phyloP scores from a whole-genome alignment of 2,797 vertebrate species.

The Enteromius fasciolatus region DNA sequence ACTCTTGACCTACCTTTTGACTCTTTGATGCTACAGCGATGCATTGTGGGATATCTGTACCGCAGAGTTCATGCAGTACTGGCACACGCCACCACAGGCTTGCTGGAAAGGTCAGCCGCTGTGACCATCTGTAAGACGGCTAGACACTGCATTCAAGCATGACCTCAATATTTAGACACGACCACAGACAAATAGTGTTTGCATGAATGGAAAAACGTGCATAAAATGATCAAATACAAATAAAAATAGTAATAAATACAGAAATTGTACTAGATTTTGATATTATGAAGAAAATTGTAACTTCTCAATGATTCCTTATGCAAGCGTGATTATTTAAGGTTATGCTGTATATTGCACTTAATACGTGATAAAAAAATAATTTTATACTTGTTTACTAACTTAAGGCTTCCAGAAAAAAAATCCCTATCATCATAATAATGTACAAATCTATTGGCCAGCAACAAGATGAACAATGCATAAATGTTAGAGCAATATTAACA shows the following conservation, averaged over 20 bases:
- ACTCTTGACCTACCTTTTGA: slow-evolving; percentile 23
- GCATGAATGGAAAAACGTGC: neutral
- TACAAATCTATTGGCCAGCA: neutral
- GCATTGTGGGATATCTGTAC: slow-evolving; percentile 38
- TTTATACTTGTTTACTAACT: neutral
- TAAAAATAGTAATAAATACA: neutral
- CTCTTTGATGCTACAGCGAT: slow-evolving; percentile 53
- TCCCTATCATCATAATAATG: neutral
- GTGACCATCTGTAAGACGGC: slow-evolving; percentile 5
- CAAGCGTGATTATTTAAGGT: too few species aligned
- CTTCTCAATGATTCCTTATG: neutral
- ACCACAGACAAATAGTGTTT: neutral
- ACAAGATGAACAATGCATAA: neutral
- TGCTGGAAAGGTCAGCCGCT: slow-evolving; percentile 47
- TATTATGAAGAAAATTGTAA: neutral
- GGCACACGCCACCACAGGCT: slow-evolving; percentile 39
- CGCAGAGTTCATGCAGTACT: neutral
- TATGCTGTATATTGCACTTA: too few species aligned
- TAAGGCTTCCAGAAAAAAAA: neutral
- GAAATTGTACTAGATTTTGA: neutral
- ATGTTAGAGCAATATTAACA: neutral
- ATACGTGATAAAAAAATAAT: neutral
- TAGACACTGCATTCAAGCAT: slow-evolving; percentile 15
- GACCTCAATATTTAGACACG: neutral
- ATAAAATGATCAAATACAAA: neutral